phyloP scores from a whole-genome alignment of 2,113 vertebrate genomes.

The Muntiacus muntjak region DNA sequence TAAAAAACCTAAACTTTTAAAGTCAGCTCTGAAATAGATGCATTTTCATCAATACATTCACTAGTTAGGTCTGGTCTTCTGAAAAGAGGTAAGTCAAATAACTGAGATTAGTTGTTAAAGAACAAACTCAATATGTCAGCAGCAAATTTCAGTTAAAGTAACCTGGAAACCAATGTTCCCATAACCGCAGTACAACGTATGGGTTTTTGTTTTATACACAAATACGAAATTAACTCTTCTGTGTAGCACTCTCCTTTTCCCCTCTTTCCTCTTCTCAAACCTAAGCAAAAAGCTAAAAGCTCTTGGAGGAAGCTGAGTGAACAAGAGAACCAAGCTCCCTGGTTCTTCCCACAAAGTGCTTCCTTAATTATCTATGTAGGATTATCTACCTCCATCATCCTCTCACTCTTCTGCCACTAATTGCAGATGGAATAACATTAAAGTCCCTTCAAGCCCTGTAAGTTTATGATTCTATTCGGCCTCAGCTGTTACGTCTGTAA shows the following conservation, averaged over 20 bases:
- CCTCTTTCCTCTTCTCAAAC: not conserved
- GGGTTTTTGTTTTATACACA: not conserved
- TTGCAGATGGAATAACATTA: not conserved
- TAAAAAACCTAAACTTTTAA: conserved; percentile 61
- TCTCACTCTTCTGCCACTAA: not conserved
- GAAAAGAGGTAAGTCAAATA: not conserved
- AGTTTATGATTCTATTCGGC: not conserved
- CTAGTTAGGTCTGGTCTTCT: conserved; percentile 63
- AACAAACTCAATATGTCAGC: conserved; percentile 60
- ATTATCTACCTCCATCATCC: not conserved
- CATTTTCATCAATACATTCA: conserved; percentile 63
- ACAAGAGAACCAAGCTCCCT: not conserved
- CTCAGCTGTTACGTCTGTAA: not conserved
- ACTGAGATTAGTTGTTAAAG: conserved; percentile 19
- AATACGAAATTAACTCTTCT: not conserved
- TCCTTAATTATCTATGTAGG: not conserved
- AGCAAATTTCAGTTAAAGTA: conserved; percentile 49
- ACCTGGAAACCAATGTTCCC: conserved; percentile 6
- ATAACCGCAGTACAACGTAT: not conserved
- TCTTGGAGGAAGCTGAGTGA: not conserved
- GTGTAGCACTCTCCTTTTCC: not conserved
- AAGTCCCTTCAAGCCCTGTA: not conserved
- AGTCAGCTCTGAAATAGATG: conserved; percentile 67
- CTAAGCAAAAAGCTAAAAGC: not conserved
- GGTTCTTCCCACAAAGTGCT: not conserved